A percentile compares a stretch with the other conserved stretches of the same genome.
Evolutionary conservation across 92 coral and sea anemone species (phyloP).

Genomic region (Virgularia gustaviana): DNA sequence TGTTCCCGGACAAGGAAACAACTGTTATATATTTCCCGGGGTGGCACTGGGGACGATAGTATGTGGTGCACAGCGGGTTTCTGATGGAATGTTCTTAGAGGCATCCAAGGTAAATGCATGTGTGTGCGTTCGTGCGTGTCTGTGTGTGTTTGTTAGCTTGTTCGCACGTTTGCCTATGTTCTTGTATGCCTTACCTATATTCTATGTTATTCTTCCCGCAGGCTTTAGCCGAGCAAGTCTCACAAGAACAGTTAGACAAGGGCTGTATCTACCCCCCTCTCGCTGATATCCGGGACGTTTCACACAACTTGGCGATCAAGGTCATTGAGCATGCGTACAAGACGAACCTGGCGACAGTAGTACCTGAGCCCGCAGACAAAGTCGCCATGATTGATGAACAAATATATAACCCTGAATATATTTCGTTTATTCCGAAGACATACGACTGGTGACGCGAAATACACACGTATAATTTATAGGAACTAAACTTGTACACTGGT

Average conservation of each 20-base stretch:
- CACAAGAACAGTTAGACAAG: slow-evolving; percentile 69
- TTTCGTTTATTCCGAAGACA: slow-evolving; percentile 84
- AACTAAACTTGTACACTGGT: too few relatives aligned
- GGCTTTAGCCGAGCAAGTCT: slow-evolving; percentile 76
- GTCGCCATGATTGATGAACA: slow-evolving; percentile 59
- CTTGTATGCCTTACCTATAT: not conserved
- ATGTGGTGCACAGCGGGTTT: slow-evolving; percentile 74
- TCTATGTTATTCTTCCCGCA: slow-evolving; percentile 33
- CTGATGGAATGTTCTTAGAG: slow-evolving; percentile 81
- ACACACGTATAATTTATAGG: too few relatives aligned
- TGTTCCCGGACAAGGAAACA: slow-evolving; percentile 96
- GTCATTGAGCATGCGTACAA: slow-evolving; percentile 72
- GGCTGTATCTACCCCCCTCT: slow-evolving; percentile 93
- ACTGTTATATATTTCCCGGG: slow-evolving; percentile 93
- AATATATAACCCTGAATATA: slow-evolving; percentile 71
- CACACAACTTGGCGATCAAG: slow-evolving; percentile 64
- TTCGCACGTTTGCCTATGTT: not conserved
- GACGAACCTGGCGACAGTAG: slow-evolving; percentile 68
- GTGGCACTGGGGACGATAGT: slow-evolving; percentile 86
- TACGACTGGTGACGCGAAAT: slow-evolving; percentile 52
- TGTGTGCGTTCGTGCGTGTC: not conserved
- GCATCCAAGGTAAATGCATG: slow-evolving; percentile 71
- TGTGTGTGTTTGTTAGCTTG: too few relatives aligned
- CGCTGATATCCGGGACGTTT: slow-evolving; percentile 75
- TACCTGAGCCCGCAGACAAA: slow-evolving; percentile 86